Base-by-base conservation (phyloP, 37 sponge, comb jelly and placozoan species). In the Lycopodina hypogea region DNA sequence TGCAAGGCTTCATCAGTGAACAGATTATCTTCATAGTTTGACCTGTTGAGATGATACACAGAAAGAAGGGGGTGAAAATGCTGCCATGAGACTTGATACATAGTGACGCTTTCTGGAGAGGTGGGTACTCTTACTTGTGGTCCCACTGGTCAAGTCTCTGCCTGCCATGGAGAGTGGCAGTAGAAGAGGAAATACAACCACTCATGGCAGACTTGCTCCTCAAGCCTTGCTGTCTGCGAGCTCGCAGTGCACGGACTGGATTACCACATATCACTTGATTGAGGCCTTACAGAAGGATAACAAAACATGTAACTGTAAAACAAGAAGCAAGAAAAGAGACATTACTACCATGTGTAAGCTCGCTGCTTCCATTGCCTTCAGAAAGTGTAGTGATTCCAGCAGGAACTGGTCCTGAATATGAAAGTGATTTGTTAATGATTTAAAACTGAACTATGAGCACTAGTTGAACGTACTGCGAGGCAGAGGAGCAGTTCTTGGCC, bases 231-330 rank as follows among this genome's bases (percentile, higher is more conserved):
- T 69, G 68, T 35, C 63, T 77, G 26, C 71, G 42, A 30, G 77
- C 79, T 48, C 73, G 70, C 69, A 92, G 65, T 26, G 89, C 90
- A 18, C 89, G 59, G 21, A 81, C 89, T 71, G 93, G 93, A 52
- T 92, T 92, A 19, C 93, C 93, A 88, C 93, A 92, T 21, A 92
- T 85, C 64, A 92, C 93, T 40, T 88, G 79, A 48, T 32, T 67
- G 36, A 86, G 12, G 8, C 90, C 89, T 88, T n/a, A 56, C 11
- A 59, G n/a, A 59, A 28, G 60, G 12, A 53, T 17, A 53, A 19
- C 28, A 59, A 59, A 59, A 6, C 28, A 28, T 6, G 60, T 17
- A 40, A 23, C 18, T 22, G 38, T n/a, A 38, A 7, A 48, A 18
- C 2, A 14, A 67, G 17, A 32, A 36, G 48, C 48, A 45, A 45